Percentiles rank a stretch among this genome's conserved stretches.
Conservation (phyloP, 2,888 invertebrate genomes). For the Merodon equestris region DNA sequence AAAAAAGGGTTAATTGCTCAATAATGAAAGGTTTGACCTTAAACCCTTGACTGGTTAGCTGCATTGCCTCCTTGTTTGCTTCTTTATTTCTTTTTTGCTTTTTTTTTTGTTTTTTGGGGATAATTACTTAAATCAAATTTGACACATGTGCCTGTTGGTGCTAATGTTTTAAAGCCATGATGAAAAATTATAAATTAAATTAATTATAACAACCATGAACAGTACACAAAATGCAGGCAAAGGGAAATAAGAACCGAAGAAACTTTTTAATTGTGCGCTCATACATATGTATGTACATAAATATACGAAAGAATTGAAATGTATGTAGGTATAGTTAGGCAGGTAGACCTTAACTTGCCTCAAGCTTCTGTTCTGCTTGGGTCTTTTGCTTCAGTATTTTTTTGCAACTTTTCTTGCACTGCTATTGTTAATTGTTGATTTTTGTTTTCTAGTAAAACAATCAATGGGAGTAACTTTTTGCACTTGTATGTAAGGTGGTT, state of each 20-base stretch:
- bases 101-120: slow-evolving; percentile 44
- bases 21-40: slow-evolving; percentile 66
- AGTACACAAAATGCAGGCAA: slow-evolving; percentile 48
- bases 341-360: slow-evolving; percentile 53
- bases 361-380: slow-evolving; percentile 16
- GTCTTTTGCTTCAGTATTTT: slow-evolving; percentile 18
- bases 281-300: slow-evolving; percentile 32
- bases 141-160: slow-evolving; percentile 66
- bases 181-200: slow-evolving; percentile 67
- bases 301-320: slow-evolving; percentile 61
- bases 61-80: slow-evolving; percentile 25
- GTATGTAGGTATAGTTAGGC: background rate
- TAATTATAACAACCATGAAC: slow-evolving; percentile 59
- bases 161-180: slow-evolving; percentile 62
- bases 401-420: slow-evolving; percentile 34
- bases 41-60: slow-evolving; percentile 28
- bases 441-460: slow-evolving; percentile 65
- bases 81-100: background rate
- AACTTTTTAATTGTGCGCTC: slow-evolving; percentile 63
- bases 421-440: slow-evolving; percentile 67
- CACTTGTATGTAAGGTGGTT: slow-evolving; percentile 13
- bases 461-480: slow-evolving; percentile 65
- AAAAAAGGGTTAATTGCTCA: slow-evolving; percentile 53
- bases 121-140: slow-evolving; percentile 67
- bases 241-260: slow-evolving; percentile 37